Evolutionary conservation across 1,140 invertebrate species (phyloP).

Genomic region (Mya arenaria): DNA sequence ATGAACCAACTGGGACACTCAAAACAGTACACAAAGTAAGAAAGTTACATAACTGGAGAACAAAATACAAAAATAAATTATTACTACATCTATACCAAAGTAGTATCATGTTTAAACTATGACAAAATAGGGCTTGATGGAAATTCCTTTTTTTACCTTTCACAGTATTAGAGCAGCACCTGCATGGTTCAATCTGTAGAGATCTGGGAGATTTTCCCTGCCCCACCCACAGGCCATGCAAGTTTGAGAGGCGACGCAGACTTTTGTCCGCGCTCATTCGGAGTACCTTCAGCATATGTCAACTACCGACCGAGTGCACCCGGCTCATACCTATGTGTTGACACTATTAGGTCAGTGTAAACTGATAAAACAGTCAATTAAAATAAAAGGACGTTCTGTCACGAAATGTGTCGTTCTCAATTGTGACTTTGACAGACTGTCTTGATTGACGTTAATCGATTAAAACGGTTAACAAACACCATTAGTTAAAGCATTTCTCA

Average conservation of each 20-base stretch:
- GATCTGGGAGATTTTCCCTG: background rate
- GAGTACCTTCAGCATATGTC: conserved; percentile 22
- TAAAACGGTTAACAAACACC: too few relatives aligned
- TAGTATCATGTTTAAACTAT: background rate
- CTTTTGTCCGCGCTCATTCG: conserved; percentile 47
- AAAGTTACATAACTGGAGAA: background rate
- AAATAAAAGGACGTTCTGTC: background rate
- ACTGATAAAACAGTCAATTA: background rate
- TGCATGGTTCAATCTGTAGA: conserved; percentile 52
- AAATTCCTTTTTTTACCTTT: conserved; percentile 22
- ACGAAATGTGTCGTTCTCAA: background rate
- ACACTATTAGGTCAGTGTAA: background rate
- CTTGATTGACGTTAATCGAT: too few relatives aligned
- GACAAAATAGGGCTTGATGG: background rate
- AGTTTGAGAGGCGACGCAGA: conserved; percentile 42
- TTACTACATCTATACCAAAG: background rate
- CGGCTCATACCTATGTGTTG: background rate
- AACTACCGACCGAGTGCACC: background rate
- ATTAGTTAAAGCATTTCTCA: too few relatives aligned
- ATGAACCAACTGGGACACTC: background rate
- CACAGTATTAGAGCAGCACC: conserved; percentile 29
- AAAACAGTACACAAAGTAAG: too few relatives aligned
- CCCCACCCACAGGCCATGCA: conserved; percentile 28
- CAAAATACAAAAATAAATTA: background rate
- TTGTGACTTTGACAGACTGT: background rate